Evolutionary conservation across 2,797 vertebrate genomes (phyloP).

Genomic region (Etheostoma perlongum): DNA sequence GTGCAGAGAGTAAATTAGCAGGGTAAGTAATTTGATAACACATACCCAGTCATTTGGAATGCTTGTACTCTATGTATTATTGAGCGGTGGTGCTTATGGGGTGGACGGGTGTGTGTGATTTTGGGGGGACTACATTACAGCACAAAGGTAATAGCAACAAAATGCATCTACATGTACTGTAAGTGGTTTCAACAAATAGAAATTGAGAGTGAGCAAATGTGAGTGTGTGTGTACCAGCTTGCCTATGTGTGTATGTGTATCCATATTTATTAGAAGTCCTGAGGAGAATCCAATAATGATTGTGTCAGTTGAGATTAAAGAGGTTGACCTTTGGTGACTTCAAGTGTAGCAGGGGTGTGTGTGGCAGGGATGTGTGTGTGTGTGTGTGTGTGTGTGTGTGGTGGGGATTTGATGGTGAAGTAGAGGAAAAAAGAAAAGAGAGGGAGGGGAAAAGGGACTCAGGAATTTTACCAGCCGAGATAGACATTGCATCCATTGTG

Average conservation of each 20-base stretch:
- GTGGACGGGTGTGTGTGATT: no score
- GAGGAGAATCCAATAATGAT: conserved; percentile 78
- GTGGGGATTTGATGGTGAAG: conserved; percentile 13
- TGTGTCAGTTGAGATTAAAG: conserved; percentile 83
- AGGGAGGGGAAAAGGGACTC: conserved; percentile 22
- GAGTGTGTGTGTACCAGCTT: conserved; percentile 36
- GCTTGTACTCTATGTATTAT: neutral
- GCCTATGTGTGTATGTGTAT: conserved; percentile 62
- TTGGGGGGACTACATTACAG: no score
- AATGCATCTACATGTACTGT: conserved; percentile 64
- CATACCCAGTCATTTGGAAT: neutral
- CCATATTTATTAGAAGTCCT: conserved; percentile 81
- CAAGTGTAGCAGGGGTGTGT: conserved; percentile 42
- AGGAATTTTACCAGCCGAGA: conserved; percentile 36
- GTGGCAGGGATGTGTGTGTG: conserved; percentile 11
- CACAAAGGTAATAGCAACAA: conserved; percentile 64
- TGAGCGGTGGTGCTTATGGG: no score
- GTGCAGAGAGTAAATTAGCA: no score
- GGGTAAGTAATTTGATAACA: neutral
- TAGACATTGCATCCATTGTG: conserved; percentile 25
- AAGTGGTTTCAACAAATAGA: conserved; percentile 55
- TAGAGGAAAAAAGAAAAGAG: conserved; percentile 6
- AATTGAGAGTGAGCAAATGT: conserved; percentile 12
- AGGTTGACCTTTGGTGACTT: conserved; percentile 80
- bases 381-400: neutral